These are phyloP conservation scores for Leptopterna dolabrata DNA, from an alignment of 2,888 invertebrate species.

Conservation along the genomic window DNA sequence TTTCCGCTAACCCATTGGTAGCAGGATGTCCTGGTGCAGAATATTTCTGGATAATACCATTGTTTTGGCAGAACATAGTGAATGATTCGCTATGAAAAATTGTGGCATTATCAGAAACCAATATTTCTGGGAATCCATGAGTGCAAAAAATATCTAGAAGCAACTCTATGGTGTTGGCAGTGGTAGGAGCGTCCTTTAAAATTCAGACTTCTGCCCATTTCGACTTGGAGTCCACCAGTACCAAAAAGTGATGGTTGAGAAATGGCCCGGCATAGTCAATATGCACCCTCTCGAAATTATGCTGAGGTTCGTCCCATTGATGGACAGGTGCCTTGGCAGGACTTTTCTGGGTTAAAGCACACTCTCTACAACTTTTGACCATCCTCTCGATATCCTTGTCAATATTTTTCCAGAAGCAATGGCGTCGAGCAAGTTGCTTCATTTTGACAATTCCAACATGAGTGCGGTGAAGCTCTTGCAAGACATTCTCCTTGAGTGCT, in stretches of 20 bases:
- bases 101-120: constrained; percentile 59
- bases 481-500: constrained; percentile 46
- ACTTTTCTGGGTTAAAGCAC: not conserved
- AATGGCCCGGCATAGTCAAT: constrained; percentile 63
- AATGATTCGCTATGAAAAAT: constrained; percentile 58
- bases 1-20: constrained; percentile 60
- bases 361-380: constrained; percentile 59
- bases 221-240: constrained; percentile 56
- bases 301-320: constrained; percentile 12
- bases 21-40: constrained; percentile 60
- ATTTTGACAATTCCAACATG: constrained; percentile 63
- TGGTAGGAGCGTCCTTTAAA: constrained; percentile 36
- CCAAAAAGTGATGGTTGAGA: constrained; percentile 58
- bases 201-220: constrained; percentile 57
- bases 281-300: constrained; percentile 60
- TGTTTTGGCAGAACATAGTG: constrained; percentile 50
- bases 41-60: constrained; percentile 53
- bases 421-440: constrained; percentile 63
- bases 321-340: constrained; percentile 4
- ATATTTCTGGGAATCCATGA: constrained; percentile 49
- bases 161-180: constrained; percentile 50
- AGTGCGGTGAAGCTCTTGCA: constrained; percentile 55
- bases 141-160: constrained; percentile 55
- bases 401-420: constrained; percentile 63
- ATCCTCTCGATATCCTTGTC: constrained; percentile 63